Evolutionary conservation across 2,888 invertebrate species (phyloP).

Genomic region (Pycnomerus fuliginosus): DNA sequence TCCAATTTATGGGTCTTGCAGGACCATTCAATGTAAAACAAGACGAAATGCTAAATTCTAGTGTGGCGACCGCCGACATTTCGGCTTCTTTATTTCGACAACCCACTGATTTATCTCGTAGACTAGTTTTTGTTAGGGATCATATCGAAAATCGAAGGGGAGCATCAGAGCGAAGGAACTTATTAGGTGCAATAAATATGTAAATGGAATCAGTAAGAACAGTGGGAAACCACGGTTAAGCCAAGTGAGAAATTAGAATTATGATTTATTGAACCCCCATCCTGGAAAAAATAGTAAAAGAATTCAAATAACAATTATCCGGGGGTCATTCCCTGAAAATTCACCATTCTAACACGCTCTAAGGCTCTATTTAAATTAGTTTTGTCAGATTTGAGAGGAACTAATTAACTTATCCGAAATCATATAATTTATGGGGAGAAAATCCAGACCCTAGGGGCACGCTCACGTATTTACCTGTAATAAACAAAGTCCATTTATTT

Average conservation of each 20-base stretch:
- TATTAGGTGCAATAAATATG: slow-evolving; percentile 33
- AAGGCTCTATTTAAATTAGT: slow-evolving; percentile 20
- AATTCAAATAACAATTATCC: slow-evolving; percentile 11
- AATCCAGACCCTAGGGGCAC: slow-evolving; percentile 8
- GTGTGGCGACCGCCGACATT: slow-evolving; percentile 36
- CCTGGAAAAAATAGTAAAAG: slow-evolving; percentile 12
- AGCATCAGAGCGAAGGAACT: slow-evolving; percentile 6
- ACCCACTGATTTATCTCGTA: slow-evolving; percentile 16
- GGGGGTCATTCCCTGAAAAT: no score
- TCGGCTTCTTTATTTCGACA: slow-evolving; percentile 36
- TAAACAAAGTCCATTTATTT: slow-evolving; percentile 26
- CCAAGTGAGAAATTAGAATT: slow-evolving; percentile 31
- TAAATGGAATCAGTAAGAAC: slow-evolving; percentile 32
- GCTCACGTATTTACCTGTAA: slow-evolving; percentile 15
- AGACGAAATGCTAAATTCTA: slow-evolving; percentile 47
- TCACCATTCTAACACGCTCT: no score
- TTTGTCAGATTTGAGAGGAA: slow-evolving; percentile 15
- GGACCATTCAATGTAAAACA: slow-evolving; percentile 50
- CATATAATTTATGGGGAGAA: slow-evolving; percentile 18
- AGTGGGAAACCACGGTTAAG: slow-evolving; percentile 31
- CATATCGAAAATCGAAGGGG: slow-evolving; percentile 2
- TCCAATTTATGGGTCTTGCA: slow-evolving; percentile 43
- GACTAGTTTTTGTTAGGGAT: slow-evolving; percentile 16
- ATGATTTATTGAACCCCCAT: slow-evolving; percentile 29
- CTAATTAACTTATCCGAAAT: slow-evolving; percentile 25